Base-by-base conservation (phyloP, 2,113 vertebrate genomes). In the Urocynchramus pylzowi region DNA sequence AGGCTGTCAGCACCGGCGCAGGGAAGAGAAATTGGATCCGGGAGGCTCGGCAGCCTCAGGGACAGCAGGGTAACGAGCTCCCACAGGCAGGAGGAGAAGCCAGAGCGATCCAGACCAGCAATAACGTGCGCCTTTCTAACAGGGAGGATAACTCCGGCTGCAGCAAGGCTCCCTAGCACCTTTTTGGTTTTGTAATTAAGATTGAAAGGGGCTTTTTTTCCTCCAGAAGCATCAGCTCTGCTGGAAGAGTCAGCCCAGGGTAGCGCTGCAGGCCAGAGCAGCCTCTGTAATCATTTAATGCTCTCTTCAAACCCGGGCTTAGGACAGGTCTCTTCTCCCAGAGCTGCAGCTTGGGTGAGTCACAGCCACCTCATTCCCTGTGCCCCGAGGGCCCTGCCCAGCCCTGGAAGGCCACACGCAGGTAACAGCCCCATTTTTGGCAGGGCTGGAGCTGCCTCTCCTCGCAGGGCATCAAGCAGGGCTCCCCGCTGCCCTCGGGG, bases 31-130 rank as follows among this genome's bases (percentile, higher is more conserved):
- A 94, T 88, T 14, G 91, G 91, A 59, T 91, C 50, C 49, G 7
- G 26, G 92, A 70, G 60, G 59, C 87, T 87, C 53, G 10, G 50
- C 91, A 77, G 85, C 59, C 87, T 69, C 19, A 0, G 63, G 84
- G 91, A 11, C 47, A 35, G 64, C 80, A 50, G 89, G 73, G 56
- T 93, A 96, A 93, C 92, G 83, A 94, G 95, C 82, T 91, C 95
- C 96, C 93, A 21, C 10, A 23, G 82, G 87, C 87, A 90, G 87
- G 4, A 93, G 85, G 63, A 39, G 74, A 59, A 63, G 89, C 42
- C 81, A 80, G 87, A 83, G 13, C 22, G 2, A 47, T 7, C 35
- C 93, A 80, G 75, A 49, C 15, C 41, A 39, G 61, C 89, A 65
- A 9, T 37, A 71, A 84, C 22, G 3, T 4, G 45, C 78, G 9